Evolutionary conservation across 2,113 vertebrate species (phyloP).

Genomic region (Brachypodius melanocephalos): DNA sequence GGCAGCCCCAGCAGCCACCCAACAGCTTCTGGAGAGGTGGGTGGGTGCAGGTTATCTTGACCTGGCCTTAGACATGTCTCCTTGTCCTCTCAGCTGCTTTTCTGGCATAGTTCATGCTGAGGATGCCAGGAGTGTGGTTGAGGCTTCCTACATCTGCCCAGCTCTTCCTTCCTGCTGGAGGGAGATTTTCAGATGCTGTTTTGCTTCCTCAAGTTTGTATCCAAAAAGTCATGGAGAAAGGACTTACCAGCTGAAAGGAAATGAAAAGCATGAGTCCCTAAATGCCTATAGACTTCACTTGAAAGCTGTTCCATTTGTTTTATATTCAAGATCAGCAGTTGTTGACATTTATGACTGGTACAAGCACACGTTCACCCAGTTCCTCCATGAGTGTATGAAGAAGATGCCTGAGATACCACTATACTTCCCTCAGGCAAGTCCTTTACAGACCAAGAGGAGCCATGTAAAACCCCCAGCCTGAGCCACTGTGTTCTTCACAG

Average conservation of each 20-base stretch:
- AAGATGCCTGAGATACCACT: not conserved
- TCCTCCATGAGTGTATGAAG: not conserved
- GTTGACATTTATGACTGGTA: not conserved
- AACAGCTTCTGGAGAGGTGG: not conserved
- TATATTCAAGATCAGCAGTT: not conserved
- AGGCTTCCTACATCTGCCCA: not conserved
- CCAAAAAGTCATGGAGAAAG: not conserved
- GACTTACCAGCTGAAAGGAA: not conserved
- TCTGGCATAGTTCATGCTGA: not conserved
- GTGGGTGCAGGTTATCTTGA: not conserved
- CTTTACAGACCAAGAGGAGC: not conserved
- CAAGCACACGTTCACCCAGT: not conserved
- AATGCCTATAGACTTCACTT: not conserved
- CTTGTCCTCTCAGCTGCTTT: not conserved
- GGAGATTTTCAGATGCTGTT: not conserved
- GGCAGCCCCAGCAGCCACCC: not conserved
- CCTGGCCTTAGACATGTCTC: not conserved
- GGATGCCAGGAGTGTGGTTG: not conserved
- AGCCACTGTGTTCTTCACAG: not conserved
- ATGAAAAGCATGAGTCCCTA: not conserved
- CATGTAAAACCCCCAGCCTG: rapidly evolving
- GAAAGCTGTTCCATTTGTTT: not conserved
- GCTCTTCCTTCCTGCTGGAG: not conserved
- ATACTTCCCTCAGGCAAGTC: not conserved
- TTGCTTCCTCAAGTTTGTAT: not conserved